Percentiles rank a stretch among this genome's conserved stretches.
Conservation (phyloP, 2,797 vertebrate genomes). For the Melanogrammus aeglefinus region DNA sequence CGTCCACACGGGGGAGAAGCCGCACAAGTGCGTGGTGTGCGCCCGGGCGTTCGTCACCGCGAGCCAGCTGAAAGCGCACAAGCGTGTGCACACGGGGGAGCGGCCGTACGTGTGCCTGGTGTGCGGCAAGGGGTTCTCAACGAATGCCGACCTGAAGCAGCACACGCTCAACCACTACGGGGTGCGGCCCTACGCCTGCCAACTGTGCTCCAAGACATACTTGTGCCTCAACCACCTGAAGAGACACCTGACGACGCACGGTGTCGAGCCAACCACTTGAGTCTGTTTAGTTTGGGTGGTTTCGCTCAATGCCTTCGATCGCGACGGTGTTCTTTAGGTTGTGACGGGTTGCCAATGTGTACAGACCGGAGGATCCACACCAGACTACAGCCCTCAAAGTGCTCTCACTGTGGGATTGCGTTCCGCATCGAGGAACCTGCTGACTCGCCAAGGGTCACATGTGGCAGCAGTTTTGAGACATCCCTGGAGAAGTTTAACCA, state of each 20-base stretch:
- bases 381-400: conserved; percentile 66
- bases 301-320: neutral
- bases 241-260: conserved; percentile 55
- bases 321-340: neutral
- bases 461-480: too few species aligned
- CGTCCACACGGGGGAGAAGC: conserved; percentile 54
- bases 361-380: conserved; percentile 65
- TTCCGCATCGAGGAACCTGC: conserved; percentile 67
- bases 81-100: conserved; percentile 54
- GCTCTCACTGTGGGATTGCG: conserved; percentile 67
- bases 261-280: conserved; percentile 5
- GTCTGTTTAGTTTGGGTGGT: neutral
- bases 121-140: conserved; percentile 53
- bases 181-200: conserved; percentile 47
- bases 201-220: conserved; percentile 52
- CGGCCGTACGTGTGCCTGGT: conserved; percentile 48
- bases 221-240: conserved; percentile 53
- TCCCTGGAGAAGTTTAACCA: too few species aligned
- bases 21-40: conserved; percentile 49
- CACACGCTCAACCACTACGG: conserved; percentile 51
- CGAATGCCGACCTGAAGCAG: conserved; percentile 45
- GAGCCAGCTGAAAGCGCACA: conserved; percentile 50
- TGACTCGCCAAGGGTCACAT: conserved; percentile 62
- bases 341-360: neutral
- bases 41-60: conserved; percentile 48